Evolutionary conservation across 2,113 vertebrate species (phyloP), one percentile per base, ranked within the genome.

Genomic region (Caretta caretta): DNA sequence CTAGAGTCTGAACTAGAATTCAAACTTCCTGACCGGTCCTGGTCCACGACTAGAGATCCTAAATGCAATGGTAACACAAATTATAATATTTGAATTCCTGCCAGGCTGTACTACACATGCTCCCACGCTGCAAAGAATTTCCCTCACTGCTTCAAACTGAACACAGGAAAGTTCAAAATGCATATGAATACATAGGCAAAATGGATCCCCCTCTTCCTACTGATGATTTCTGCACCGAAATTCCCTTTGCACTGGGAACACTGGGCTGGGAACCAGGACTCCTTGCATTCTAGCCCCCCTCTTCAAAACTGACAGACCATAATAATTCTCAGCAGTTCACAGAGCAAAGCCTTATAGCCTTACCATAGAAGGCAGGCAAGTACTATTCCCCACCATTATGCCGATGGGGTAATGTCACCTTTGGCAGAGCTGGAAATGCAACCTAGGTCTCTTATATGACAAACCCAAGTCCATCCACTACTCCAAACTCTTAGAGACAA

Each of bases 221-320:
- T 76, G 38, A 4, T 0, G 3, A 83, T 83, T 91, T 86, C 27
- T 92, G 50, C 8, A 86, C 5, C 10, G 76, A n/a, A 27, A 50
- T 56, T 6, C 46, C 27, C 38, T 3, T 54, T 49, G 84, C 14
- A 38, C 1, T 29, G 12, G 19, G 12, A 90, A n/a, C 31, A 65
- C 3, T 35, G 31, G 31, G 31, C 31, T 35, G 31, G 14, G 16
- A 92, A 59, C 22, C 65, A 90, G 22, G 22, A 50, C 11, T 65
- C 76, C 0, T 29, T 35, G 54, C 80, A 27, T 12, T 25, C 1
- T 17, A 84, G 1, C 16, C 1, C 46, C 69, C 5, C 2, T 57
- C 49, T 69, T 69, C 62, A 7, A 9, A 79, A 46, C 7, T 69
- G 62, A n/a, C 35, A n/a, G 62, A 69, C 16, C 16, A 8, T 65